Conservation (phyloP, 2,113 vertebrate species). For the Erpornis zantholeuca region DNA sequence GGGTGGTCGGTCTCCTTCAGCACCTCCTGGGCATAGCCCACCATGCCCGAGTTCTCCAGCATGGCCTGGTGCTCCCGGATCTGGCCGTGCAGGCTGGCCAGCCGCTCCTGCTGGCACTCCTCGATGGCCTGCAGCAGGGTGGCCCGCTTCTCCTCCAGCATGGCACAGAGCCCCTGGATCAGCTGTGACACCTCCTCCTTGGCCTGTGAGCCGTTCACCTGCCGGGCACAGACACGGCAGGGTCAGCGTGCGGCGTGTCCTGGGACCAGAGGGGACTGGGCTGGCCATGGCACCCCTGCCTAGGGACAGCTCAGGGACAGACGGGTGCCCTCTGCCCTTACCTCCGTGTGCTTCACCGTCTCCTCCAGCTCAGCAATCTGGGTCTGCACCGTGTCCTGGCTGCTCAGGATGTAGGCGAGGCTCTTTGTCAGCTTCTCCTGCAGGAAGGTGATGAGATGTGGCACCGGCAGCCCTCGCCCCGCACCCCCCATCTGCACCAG, state of each 20-base stretch:
- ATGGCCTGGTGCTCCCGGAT: slow-evolving; percentile 85
- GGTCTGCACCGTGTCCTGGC: slow-evolving; percentile 89
- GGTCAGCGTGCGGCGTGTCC: not conserved
- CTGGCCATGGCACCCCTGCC: not conserved
- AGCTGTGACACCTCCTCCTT: slow-evolving; percentile 85
- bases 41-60: slow-evolving; percentile 88
- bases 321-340: slow-evolving; percentile 15
- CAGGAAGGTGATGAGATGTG: not conserved
- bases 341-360: slow-evolving; percentile 89
- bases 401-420: slow-evolving; percentile 87
- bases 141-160: slow-evolving; percentile 85
- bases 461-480: fast-evolving
- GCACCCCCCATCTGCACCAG: not conserved
- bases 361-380: slow-evolving; percentile 92
- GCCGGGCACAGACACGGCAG: not conserved
- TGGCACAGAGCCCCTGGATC: slow-evolving; percentile 80
- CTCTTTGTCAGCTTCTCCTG: slow-evolving; percentile 94
- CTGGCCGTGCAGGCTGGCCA: slow-evolving; percentile 80
- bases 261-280: not conserved
- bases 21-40: slow-evolving; percentile 92
- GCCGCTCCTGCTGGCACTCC: slow-evolving; percentile 79
- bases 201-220: slow-evolving; percentile 86
- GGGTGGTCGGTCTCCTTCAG: slow-evolving; percentile 92
- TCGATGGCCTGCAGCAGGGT: slow-evolving; percentile 82
- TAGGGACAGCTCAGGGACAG: not conserved